Conservation (phyloP, 1,140 invertebrate genomes). For the Phthorimaea operculella region DNA sequence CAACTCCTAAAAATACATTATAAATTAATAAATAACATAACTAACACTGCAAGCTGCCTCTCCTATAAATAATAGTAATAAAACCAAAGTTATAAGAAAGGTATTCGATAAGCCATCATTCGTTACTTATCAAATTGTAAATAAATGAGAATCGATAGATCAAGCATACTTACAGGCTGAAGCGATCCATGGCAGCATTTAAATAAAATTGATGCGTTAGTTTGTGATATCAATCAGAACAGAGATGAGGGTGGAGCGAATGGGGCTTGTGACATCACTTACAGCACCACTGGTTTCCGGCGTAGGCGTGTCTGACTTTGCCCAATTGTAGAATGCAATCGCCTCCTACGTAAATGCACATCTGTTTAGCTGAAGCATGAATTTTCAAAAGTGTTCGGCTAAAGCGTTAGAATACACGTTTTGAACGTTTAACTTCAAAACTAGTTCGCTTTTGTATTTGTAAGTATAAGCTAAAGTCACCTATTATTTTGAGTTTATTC, state of each 20-base stretch:
- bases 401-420: conserved; percentile 17
- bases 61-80: too few species aligned
- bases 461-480: too few species aligned
- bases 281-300: conserved; percentile 60
- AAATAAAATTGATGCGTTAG: conserved; percentile 61
- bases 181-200: conserved; percentile 59
- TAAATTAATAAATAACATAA: too few species aligned
- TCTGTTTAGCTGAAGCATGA: conserved; percentile 47
- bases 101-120: too few species aligned
- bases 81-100: too few species aligned
- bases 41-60: too few species aligned
- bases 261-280: conserved; percentile 58
- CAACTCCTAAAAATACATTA: too few species aligned
- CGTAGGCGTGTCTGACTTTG: conserved; percentile 52
- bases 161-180: conserved; percentile 61
- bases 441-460: not conserved
- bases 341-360: conserved; percentile 44
- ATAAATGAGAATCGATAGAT: conserved; percentile 2
- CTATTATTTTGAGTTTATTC: too few species aligned
- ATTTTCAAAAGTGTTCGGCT: conserved; percentile 20
- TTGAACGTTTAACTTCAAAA: not conserved
- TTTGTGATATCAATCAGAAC: conserved; percentile 57
- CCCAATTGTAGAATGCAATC: conserved; percentile 60
- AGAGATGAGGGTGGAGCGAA: conserved; percentile 47
- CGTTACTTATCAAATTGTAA: too few species aligned